A percentile compares a stretch with the other conserved stretches of the same genome.
These are phyloP conservation scores for Scrobipalpa atriplicella DNA, from an alignment of 2,888 invertebrate species.

Conservation along the genomic window DNA sequence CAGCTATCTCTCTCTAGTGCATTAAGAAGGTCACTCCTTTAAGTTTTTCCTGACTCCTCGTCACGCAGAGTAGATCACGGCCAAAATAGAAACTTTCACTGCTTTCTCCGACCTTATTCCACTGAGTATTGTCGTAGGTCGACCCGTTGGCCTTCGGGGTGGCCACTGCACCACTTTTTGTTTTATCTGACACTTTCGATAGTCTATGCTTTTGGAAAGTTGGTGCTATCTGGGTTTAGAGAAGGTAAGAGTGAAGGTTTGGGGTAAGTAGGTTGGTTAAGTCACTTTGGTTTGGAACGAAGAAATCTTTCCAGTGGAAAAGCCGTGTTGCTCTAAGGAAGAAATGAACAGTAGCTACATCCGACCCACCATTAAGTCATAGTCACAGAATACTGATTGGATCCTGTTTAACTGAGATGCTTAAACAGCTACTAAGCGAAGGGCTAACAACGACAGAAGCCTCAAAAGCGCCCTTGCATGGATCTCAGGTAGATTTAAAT, in stretches of 20 bases:
- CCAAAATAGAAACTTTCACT: conserved; percentile 66
- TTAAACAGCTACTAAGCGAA: no score
- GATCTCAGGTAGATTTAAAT: no score
- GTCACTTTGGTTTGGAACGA: not conserved
- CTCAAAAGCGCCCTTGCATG: no score
- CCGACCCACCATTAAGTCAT: no score
- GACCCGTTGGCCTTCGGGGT: conserved; percentile 68
- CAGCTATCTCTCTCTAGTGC: not conserved
- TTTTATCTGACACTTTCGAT: conserved; percentile 77
- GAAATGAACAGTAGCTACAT: no score
- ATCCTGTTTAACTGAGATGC: no score
- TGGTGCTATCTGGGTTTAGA: conserved; percentile 58
- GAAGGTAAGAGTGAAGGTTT: conserved; percentile 49
- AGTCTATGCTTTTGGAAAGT: conserved; percentile 57
- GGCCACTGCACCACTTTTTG: conserved; percentile 58
- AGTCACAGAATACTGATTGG: no score
- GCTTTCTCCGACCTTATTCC: conserved; percentile 73
- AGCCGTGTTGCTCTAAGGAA: no score
- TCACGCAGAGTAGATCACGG: conserved; percentile 37
- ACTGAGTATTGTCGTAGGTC: conserved; percentile 69
- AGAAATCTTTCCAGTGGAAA: not conserved
- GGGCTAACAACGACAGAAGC: no score
- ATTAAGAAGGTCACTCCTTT: not conserved
- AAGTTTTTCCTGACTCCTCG: conserved; percentile 65
- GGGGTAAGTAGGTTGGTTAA: not conserved